Evolutionary conservation across 2,113 vertebrate genomes (phyloP), one percentile per base, ranked within the genome.

Genomic region (Ranitomeya imitator): DNA sequence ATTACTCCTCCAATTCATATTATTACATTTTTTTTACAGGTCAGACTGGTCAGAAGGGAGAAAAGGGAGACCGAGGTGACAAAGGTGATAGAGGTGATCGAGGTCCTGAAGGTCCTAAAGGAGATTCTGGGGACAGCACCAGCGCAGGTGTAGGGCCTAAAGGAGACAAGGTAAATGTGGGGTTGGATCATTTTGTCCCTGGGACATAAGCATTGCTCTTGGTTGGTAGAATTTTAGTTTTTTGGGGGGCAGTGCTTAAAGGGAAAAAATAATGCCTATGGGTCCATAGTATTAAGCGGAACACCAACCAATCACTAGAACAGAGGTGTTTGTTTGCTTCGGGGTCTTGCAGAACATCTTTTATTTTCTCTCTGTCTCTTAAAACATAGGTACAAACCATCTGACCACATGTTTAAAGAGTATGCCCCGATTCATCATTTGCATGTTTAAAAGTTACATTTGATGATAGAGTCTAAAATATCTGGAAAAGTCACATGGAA

Each of bases 11-110:
- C 26, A 23, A 45, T 31, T 9, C 13, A 51, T 51, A 1, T 76
- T 79, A 45, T 51, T 7, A 83, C n/a, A 15, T 21, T 4, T 52
- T 84, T 84, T 31, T 60, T 83, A 55, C 37, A 88, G 87, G 87
- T 21, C 65, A 76, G 37, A 79, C 79, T 14, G 86, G 79, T 16
- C 21, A 60, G 54, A 89, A 85, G 31, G 87, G 87, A 71, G 51
- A 80, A 10, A 80, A 26, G 19, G 86, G 86, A 67, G 87, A 89
- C 12, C 96, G 95, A 76, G 96, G 96, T 0, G 93, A 93, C 0
- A 85, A 67, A 74, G 97, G 96, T 31, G 93, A 95, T 55, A 95
- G 93, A 65, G 96, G 96, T 31, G 93, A 95, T 55, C 95, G 93
- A 65, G 96, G 96, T 0, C 91, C 91, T 6, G 85, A 79, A 1